phyloP scores from a whole-genome alignment of 2,797 vertebrate genomes.

The Falco rusticolus region DNA sequence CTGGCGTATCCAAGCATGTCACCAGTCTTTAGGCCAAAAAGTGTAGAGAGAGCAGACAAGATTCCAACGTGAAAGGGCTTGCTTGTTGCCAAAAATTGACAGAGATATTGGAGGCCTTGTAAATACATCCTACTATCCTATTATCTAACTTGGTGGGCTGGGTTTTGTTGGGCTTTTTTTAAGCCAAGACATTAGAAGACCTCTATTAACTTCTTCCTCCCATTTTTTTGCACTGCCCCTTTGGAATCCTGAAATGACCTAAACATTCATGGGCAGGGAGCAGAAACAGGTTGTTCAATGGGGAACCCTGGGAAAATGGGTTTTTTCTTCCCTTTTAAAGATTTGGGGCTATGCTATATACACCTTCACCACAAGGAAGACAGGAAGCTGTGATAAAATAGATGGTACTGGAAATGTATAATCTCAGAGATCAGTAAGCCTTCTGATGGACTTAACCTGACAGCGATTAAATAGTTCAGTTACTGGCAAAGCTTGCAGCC shows the following conservation, averaged over 20 bases:
- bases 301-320: neutral
- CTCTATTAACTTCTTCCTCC: neutral
- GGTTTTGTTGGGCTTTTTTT: neutral
- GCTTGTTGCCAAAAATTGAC: neutral
- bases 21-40: neutral
- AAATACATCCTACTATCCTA: neutral
- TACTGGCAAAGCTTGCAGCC: neutral
- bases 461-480: neutral
- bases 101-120: neutral
- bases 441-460: neutral
- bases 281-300: neutral
- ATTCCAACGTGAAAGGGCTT: neutral
- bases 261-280: neutral
- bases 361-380: neutral
- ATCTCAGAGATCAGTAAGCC: neutral
- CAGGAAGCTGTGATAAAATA: neutral
- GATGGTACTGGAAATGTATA: neutral
- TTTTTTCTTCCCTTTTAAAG: neutral
- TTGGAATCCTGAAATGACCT: neutral
- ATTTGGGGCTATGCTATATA: neutral
- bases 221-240: neutral
- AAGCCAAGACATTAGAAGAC: neutral
- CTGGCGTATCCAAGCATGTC: neutral
- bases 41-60: neutral
- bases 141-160: neutral